Conservation (phyloP, 2,113 vertebrate genomes). For the Neogale vison region DNA sequence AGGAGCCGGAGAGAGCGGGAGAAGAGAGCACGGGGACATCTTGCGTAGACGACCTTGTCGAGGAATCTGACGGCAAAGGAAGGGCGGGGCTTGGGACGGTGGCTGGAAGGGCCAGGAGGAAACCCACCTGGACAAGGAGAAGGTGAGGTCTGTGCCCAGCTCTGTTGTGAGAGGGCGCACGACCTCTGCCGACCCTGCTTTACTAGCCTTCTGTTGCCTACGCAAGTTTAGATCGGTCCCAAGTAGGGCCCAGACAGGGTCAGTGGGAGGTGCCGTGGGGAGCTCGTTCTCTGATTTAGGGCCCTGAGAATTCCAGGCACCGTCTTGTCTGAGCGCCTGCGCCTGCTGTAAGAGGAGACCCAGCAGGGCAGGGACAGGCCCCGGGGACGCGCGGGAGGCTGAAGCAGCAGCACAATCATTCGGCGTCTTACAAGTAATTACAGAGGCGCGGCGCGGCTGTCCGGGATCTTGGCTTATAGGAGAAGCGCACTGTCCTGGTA, state of each 20-base stretch:
- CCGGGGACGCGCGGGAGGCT: not conserved
- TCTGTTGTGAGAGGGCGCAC: not conserved
- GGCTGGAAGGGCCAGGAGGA: not conserved
- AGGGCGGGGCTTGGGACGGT: not conserved
- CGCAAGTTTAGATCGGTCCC: not conserved
- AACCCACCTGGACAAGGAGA: not conserved
- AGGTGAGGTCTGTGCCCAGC: not conserved
- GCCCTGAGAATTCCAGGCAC: accelerated
- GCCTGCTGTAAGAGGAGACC: not conserved
- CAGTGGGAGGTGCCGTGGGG: accelerated
- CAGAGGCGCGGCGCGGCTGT: slow-evolving; percentile 46
- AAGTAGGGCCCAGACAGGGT: not conserved
- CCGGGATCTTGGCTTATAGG: slow-evolving; percentile 41
- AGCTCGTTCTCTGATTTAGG: not conserved
- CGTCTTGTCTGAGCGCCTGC: accelerated
- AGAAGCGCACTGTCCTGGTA: slow-evolving; percentile 45
- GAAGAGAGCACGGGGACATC: not conserved
- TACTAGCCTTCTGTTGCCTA: not conserved
- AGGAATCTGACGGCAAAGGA: not conserved
- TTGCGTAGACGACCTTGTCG: not conserved
- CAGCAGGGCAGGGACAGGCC: not conserved
- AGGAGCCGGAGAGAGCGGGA: not conserved
- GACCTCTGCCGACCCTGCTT: not conserved
- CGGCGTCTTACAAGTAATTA: slow-evolving; percentile 65
- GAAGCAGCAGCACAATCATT: not conserved